Base-by-base conservation (phyloP, 2,797 vertebrate genomes). In the Alauda arvensis region DNA sequence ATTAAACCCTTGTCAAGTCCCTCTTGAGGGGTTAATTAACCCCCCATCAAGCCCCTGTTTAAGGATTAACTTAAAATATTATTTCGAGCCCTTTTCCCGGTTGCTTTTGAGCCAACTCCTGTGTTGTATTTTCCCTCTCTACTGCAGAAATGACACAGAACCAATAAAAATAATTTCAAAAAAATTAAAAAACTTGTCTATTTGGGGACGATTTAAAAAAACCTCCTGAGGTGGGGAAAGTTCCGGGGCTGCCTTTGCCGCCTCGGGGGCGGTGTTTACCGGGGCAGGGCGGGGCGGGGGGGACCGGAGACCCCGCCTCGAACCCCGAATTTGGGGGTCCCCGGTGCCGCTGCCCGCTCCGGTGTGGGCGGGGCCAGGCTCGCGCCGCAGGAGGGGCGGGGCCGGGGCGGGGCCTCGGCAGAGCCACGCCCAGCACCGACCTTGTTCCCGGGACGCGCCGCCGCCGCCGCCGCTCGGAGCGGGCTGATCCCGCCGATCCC, bases 331-430 rank as follows among this genome's bases (percentile, higher is more conserved):
- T 57, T 24, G 8, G 37, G 57, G 57, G n/a, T 45, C 21, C 11
- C 31, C 24, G 60, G 40, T 40, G 39, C 20, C 39, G 19, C 40
- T 16, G 7, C 3, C 3, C 28, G 17, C 3, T 23, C 40, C 14
- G 19, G 5, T 21, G 34, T 11, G 80, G 91, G 87, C 21, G 71
- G 70, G 24, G 76, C n/a, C 25, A 14, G 34, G 53, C 12, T 3
- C 10, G 66, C 31, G n/a, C 93, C 67, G 93, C 93, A 90, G 46
- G 46, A 43, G 39, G 79, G 89, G 80, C 59, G 86, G 1, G 51
- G 15, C 0, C 1, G 0, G 31, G 89, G 89, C 59, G 87, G 1
- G 72, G 23, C 0, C 9, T n/a, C 0, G 0, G 0, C 1, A 0
- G 2, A 4, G 6, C 39, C 82, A 60, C 94, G 40, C 93, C 93